A percentile compares a stretch with the other conserved stretches of the same genome.
These are phyloP conservation scores for Trachemys scripta DNA, from an alignment of 2,113 vertebrate species.

Conservation along the genomic window DNA sequence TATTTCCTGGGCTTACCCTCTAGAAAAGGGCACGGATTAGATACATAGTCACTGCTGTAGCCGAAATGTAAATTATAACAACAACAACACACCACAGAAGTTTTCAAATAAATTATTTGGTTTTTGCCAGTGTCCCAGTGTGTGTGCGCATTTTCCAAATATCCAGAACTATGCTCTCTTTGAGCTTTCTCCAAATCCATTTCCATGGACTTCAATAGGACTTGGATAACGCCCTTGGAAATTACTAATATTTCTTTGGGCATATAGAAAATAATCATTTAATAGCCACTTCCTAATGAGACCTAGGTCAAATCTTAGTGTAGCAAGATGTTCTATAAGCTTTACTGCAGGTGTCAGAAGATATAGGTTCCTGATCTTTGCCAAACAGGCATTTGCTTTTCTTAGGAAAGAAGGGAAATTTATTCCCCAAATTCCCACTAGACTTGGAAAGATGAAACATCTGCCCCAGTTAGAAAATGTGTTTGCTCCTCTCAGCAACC, in stretches of 20 bases:
- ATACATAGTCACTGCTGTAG: background rate
- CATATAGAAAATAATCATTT: background rate
- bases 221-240: background rate
- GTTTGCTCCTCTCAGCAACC: background rate
- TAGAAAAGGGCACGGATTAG: conserved; percentile 39
- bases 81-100: background rate
- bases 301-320: background rate
- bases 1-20: conserved; percentile 23
- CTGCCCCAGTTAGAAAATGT: fast-evolving
- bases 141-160: background rate
- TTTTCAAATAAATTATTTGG: background rate
- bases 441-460: background rate
- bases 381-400: background rate
- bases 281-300: background rate
- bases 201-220: background rate
- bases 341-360: background rate
- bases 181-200: background rate
- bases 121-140: background rate
- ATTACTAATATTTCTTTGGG: background rate
- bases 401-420: background rate
- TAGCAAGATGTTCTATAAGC: background rate
- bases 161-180: background rate
- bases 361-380: background rate
- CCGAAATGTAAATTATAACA: background rate
- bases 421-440: background rate